Evolutionary conservation across 2,113 vertebrate species (phyloP).

Genomic region (Pterocles burchelli): DNA sequence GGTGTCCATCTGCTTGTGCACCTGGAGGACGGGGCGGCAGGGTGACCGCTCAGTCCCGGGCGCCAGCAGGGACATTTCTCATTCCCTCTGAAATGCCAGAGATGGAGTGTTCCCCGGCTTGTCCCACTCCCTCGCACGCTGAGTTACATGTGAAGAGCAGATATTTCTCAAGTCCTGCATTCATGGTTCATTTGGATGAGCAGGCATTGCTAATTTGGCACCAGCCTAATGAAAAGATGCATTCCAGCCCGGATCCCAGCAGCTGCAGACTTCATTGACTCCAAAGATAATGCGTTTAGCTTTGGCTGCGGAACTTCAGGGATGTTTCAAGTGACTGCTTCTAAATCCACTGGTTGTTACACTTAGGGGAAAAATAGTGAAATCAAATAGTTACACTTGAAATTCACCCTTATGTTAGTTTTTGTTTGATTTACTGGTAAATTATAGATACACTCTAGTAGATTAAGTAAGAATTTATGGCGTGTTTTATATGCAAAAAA

Average conservation of each 20-base stretch:
- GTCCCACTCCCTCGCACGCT: conserved; percentile 61
- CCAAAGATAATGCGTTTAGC: conserved; percentile 62
- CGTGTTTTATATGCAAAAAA: neutral
- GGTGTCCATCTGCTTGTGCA: neutral
- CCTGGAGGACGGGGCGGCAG: neutral
- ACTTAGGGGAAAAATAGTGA: neutral
- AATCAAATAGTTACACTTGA: neutral
- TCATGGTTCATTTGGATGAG: conserved; percentile 70
- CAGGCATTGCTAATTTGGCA: conserved; percentile 71
- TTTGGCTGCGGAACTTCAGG: conserved; percentile 24
- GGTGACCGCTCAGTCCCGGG: neutral
- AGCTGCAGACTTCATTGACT: conserved; percentile 67
- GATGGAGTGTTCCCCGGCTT: conserved; percentile 45
- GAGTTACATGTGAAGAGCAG: conserved; percentile 62
- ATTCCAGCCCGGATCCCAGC: conserved; percentile 68
- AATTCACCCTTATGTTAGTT: neutral
- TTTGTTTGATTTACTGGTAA: conserved; percentile 34
- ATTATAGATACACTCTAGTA: neutral
- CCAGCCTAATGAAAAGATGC: conserved; percentile 65
- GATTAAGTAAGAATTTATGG: conserved; percentile 40
- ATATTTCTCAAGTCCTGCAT: conserved; percentile 66
- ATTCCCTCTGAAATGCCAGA: neutral
- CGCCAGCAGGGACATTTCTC: neutral
- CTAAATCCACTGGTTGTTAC: conserved; percentile 4
- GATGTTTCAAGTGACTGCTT: conserved; percentile 30